Percentiles rank a stretch among this genome's conserved stretches.
Evolutionary conservation across 2,888 invertebrate genomes (phyloP).

Genomic region (Allophyes oxyacanthae): DNA sequence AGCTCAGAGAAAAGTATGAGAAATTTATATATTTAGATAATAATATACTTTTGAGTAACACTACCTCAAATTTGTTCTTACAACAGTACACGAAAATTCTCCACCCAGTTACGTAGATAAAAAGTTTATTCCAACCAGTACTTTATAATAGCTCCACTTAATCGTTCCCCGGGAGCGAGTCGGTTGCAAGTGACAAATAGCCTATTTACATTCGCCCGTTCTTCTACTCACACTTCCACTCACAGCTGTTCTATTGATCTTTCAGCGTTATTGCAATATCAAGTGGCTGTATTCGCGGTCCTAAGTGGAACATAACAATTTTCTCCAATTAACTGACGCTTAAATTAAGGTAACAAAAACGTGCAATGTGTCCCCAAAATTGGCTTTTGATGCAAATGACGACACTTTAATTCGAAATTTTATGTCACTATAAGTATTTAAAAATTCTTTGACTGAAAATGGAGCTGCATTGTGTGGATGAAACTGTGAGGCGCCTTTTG

Average conservation of each 20-base stretch:
- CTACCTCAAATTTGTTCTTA: too few relatives aligned
- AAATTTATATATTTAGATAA: too few relatives aligned
- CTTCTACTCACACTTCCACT: slow-evolving; percentile 67
- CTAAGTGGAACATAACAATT: slow-evolving; percentile 19
- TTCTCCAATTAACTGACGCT: slow-evolving; percentile 26
- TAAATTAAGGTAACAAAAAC: slow-evolving; percentile 33
- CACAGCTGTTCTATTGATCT: slow-evolving; percentile 58
- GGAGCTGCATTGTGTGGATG: slow-evolving; percentile 15
- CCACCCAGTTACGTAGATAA: slow-evolving; percentile 30
- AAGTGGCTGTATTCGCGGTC: slow-evolving; percentile 21
- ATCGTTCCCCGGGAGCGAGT: slow-evolving; percentile 59
- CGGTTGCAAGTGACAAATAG: slow-evolving; percentile 73
- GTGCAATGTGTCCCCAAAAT: slow-evolving; percentile 28
- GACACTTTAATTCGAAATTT: slow-evolving; percentile 13
- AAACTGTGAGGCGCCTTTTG: neutral
- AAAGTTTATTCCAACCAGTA: slow-evolving; percentile 57
- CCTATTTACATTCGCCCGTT: slow-evolving; percentile 70
- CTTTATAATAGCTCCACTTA: slow-evolving; percentile 66
- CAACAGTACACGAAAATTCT: slow-evolving; percentile 11
- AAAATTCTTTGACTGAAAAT: slow-evolving; percentile 12
- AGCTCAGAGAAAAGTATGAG: too few relatives aligned
- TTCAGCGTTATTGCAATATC: slow-evolving; percentile 49
- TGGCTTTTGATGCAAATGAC: slow-evolving; percentile 32
- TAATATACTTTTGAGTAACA: too few relatives aligned
- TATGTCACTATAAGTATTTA: slow-evolving; percentile 9